A percentile compares a stretch with the other conserved stretches of the same genome.
phyloP scores from a whole-genome alignment of 2,797 vertebrate species.

The Sebastolobus alascanus region DNA sequence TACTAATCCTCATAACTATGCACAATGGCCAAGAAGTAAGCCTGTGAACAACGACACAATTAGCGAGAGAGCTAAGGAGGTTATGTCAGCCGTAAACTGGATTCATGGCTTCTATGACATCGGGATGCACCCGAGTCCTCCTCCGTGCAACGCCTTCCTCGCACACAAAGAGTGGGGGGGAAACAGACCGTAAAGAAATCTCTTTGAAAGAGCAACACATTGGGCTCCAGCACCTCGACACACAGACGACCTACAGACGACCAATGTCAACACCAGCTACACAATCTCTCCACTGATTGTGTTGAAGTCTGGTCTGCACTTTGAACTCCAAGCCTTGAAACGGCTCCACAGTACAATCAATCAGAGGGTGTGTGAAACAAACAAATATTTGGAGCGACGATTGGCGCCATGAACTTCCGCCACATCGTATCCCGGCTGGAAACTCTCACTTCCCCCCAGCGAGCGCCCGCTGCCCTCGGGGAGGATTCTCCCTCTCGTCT shows the following conservation, averaged over 20 bases:
- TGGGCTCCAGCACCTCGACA: conserved; percentile 27
- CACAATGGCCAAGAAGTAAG: conserved; percentile 41
- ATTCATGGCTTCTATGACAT: conserved; percentile 1
- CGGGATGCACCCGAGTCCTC: conserved; percentile 9
- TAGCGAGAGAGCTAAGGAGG: conserved; percentile 13
- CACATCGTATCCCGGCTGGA: conserved; percentile 18
- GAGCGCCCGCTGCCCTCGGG: not conserved
- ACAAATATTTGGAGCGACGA: conserved; percentile 30
- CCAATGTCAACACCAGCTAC: conserved; percentile 12
- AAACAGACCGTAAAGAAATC: conserved; percentile 71
- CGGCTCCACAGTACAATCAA: conserved; percentile 1
- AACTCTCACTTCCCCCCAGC: not conserved
- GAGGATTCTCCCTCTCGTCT: conserved; percentile 42
- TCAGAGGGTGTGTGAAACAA: conserved; percentile 10
- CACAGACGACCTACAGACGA: conserved; percentile 14
- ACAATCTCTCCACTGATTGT: not conserved
- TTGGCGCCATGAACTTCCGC: conserved; percentile 26
- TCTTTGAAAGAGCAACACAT: conserved; percentile 62
- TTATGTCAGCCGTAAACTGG: conserved; percentile 24
- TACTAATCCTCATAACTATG: conserved; percentile 63
- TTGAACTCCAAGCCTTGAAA: not conserved
- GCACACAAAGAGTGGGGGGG: conserved; percentile 40
- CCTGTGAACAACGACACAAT: conserved; percentile 35
- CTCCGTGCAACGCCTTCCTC: conserved; percentile 1
- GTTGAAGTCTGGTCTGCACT: not conserved